Evolutionary conservation across 1,140 invertebrate species (phyloP), one percentile per base, ranked within the genome.

Genomic region (Pomacea maculata): DNA sequence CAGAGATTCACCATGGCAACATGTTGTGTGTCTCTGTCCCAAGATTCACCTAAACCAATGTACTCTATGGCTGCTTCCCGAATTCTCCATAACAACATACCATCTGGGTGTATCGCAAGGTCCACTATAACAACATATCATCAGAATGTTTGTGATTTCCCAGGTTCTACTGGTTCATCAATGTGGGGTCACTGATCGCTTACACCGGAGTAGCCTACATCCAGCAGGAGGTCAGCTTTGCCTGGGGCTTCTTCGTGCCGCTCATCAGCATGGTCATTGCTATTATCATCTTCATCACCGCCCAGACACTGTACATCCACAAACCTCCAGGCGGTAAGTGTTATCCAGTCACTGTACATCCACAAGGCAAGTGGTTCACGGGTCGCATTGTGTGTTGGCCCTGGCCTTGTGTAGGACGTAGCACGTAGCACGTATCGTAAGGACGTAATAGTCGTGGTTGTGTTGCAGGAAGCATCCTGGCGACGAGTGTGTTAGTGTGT

Each of bases 131-230:
- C 1, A 61, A 61, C 57, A 61, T 61, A 9, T 1, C 14, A 14
- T 57, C 57, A 17, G 11, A 61, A 61, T 61, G 57, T 34, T 10
- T 25, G 29, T 52, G 75, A n/a, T 80, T 63, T 70, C 74, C 19
- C 63, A 84, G 92, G 91, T 93, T 92, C 83, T 93, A 93, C 83
- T 93, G 92, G 92, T 93, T 92, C 80, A 90, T 93, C 73, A 93
- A 93, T 84, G 89, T 92, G 73, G 93, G 93, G 11, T 90, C 91
- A 10, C 80, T 93, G 25, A 85, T 93, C 74, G 91, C 92, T n/a
- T 91, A 93, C 83, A 88, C 91, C 11, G 90, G 86, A 25, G 88
- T 93, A 72, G 90, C 91, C 14, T 93, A 92, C 83, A 86, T 93
- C 17, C 92, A 93, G 81, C 92, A 93, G 84, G 83, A 91, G 78